phyloP scores from a whole-genome alignment of 2,113 vertebrate genomes.

The Dicaeum eximium region DNA sequence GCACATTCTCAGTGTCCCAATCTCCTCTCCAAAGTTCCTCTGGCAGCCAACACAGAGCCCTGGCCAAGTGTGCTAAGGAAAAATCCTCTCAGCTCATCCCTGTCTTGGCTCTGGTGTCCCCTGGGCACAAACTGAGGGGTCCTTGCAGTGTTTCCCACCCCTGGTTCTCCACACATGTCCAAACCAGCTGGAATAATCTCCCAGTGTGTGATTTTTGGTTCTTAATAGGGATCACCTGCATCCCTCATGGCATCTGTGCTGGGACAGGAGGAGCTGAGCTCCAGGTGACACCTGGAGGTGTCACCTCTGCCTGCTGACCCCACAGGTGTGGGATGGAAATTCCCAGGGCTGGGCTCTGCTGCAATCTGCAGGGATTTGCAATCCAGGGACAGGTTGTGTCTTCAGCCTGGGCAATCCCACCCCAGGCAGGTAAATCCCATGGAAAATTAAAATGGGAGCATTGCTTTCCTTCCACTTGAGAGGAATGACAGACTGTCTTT shows the following conservation, averaged over 20 bases:
- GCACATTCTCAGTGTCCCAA: background rate
- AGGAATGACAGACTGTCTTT: too few species aligned
- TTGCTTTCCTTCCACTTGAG: background rate
- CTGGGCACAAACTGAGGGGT: background rate
- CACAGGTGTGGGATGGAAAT: background rate
- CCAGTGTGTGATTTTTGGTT: background rate
- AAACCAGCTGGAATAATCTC: background rate
- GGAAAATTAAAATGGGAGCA: accelerated
- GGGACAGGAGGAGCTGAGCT: background rate
- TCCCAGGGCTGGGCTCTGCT: background rate
- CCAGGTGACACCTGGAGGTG: background rate
- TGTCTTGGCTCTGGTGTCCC: background rate
- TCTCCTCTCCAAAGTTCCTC: background rate
- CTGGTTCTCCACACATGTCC: background rate
- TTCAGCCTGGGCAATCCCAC: background rate
- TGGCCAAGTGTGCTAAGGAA: background rate
- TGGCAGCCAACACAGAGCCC: background rate
- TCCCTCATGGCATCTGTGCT: background rate
- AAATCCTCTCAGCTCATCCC: background rate
- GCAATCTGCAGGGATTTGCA: background rate
- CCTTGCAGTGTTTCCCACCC: background rate
- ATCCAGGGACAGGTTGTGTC: accelerated
- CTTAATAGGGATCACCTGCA: background rate
- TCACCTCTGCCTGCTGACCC: background rate
- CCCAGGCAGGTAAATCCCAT: background rate